Conservation (phyloP, 1,140 invertebrate genomes). For the Chrysomallon squamiferum region DNA sequence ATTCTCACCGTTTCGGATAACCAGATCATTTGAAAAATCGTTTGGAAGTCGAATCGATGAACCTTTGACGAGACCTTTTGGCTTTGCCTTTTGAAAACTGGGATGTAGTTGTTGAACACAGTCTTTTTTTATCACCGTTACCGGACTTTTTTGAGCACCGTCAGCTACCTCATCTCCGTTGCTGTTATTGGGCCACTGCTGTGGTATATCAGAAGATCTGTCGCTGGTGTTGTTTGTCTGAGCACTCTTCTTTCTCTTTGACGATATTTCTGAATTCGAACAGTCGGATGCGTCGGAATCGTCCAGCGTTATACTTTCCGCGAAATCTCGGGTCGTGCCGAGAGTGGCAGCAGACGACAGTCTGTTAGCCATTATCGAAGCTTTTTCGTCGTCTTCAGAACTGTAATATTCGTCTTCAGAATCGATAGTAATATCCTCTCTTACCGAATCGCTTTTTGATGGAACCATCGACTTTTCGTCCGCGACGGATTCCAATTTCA, state of each 20-base stretch:
- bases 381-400: neutral
- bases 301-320: too few species aligned
- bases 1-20: slow-evolving; percentile 1
- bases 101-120: too few species aligned
- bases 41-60: neutral
- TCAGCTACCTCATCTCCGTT: too few species aligned
- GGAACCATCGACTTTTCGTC: neutral
- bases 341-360: slow-evolving; percentile 6
- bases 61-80: neutral
- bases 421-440: neutral
- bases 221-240: too few species aligned
- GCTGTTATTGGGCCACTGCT: too few species aligned
- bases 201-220: too few species aligned
- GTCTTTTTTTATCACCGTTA: too few species aligned
- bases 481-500: neutral
- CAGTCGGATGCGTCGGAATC: too few species aligned
- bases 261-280: too few species aligned
- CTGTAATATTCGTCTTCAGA: neutral
- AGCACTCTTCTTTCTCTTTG: too few species aligned
- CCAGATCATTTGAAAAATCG: neutral
- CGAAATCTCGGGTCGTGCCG: neutral
- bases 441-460: neutral
- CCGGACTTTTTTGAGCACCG: too few species aligned
- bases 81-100: too few species aligned
- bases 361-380: neutral